phyloP scores from a whole-genome alignment of 2,888 invertebrate species.

The Drosophila kambysellisi region DNA sequence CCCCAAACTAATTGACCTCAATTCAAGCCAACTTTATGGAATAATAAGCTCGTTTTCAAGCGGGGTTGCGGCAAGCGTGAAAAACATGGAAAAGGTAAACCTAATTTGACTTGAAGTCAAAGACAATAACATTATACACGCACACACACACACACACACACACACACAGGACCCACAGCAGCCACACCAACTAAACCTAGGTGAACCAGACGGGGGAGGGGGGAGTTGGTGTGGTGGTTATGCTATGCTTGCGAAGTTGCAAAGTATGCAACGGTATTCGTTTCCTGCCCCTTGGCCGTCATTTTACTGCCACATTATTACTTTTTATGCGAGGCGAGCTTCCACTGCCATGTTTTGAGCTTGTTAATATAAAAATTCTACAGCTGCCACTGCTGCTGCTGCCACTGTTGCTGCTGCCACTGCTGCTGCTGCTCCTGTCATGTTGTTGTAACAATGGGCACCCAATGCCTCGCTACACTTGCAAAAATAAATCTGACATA shows the following conservation, averaged over 20 bases:
- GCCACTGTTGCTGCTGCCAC: background rate
- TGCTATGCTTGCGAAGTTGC: constrained; percentile 24
- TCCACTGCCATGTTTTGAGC: constrained; percentile 59
- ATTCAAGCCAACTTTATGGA: background rate
- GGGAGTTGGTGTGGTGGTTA: background rate
- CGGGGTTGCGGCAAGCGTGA: constrained; percentile 16
- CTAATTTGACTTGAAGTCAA: constrained; percentile 61
- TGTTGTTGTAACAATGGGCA: constrained; percentile 20
- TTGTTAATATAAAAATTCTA: constrained; percentile 74
- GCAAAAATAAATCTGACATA: background rate
- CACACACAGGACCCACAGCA: background rate
- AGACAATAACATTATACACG: constrained; percentile 19
- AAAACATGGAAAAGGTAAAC: constrained; percentile 33
- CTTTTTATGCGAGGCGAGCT: constrained; percentile 56
- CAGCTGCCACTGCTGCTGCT: constrained; percentile 25
- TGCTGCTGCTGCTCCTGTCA: constrained; percentile 5
- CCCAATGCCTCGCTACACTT: constrained; percentile 9
- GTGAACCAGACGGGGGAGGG: background rate
- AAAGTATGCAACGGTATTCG: constrained; percentile 49
- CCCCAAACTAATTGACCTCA: background rate
- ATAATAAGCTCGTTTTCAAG: constrained; percentile 29
- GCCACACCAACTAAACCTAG: background rate
- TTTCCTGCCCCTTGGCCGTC: constrained; percentile 54
- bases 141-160: constrained; percentile 7
- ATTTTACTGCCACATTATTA: constrained; percentile 69